Evolutionary conservation across 2,888 invertebrate genomes (phyloP), one percentile per base, ranked within the genome.

Genomic region (Hololepta plana): DNA sequence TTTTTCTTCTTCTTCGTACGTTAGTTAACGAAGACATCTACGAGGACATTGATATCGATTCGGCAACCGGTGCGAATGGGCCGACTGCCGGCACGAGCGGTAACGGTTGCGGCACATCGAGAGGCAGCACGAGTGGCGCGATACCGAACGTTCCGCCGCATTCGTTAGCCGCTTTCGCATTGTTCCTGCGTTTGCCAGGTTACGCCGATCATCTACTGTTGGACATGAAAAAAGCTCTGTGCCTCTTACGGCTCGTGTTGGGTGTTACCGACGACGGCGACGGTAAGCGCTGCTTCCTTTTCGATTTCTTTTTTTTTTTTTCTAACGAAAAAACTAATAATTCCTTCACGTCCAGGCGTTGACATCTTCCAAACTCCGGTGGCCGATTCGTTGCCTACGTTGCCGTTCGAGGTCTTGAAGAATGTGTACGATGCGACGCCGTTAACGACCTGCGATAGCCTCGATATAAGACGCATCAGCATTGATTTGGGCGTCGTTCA

Each of bases 181-280:
- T 91, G 31, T 84, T 93, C 49, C 62, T 93, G 12, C 67, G 87
- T 38, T 58, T 93, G 40, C 87, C 88, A 0, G 81, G 87, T 2
- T 93, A 90, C 50, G 88, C 90, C 0, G 87, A 84, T 49, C 80
- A 88, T 21, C 53, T 93, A 34, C 61, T 93, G 13, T 69, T 72
- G 38, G 84, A 85, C 50, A 75, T 81, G 41, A 67, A 80, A 37
- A 70, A 77, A 34, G 91, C 91, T 0, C 76, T 84, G 43, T 85
- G 84, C 47, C 62, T 93, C 33, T 59, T 93, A 35, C 61, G 90
- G 4, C 61, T 93, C 25, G 77, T 88, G 16, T 62, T 93, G 11
- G 93, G 91, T 12, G 88, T 88, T 4, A 77, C 82, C 3, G 85
- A 87, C 42, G 87, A 90, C 45, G 88, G 87, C 23, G 85, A 88